Evolutionary conservation across 2,888 invertebrate genomes (phyloP), one percentile per base, ranked within the genome.

Genomic region (Acanthacorydalis orientalis): DNA sequence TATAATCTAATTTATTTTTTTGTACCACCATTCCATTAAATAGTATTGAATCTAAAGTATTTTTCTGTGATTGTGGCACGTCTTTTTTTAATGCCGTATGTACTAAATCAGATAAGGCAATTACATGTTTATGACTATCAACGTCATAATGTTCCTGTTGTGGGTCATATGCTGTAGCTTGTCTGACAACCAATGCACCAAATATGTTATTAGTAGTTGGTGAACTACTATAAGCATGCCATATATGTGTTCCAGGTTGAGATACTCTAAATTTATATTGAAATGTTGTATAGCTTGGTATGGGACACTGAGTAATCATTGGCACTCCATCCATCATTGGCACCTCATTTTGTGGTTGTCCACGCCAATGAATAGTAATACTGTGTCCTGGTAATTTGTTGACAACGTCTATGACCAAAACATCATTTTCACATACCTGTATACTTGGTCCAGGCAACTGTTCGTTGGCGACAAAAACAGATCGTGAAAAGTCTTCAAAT

Each of bases 241-340:
- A 84, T 55, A 81, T 75, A 63, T 78, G 82, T 1, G 82, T 83
- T 14, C 84, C 84, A 1, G 79, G 70, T 1, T 72, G 62, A 0
- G 76, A 72, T 0, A 81, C 83, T 40, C 75, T 68, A 57, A 83
- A 83, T 51, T 77, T 77, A 57, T 84, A 84, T 57, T 79, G 78
- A 57, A 80, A 84, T 1, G 72, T 76, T 2, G 78, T 74, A 50
- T 76, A 78, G 56, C 78, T 77, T 1, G 70, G 64, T 53, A 84
- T 79, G 0, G 83, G 82, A 55, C 83, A 84, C 58, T 84, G 84
- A 0, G 83, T 82, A n/a, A 84, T 68, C 72, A 82, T 74, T 0
- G 83, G 80, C 4, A 78, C 79, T 1, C 84, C 84, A 54, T 85
- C 84, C 82, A 83, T 83, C 56, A 72, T 78, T 0, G 82, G 82